A percentile compares a stretch with the other conserved stretches of the same genome.
Conservation (phyloP, 2,888 invertebrate genomes). For the Netelia inedita region DNA sequence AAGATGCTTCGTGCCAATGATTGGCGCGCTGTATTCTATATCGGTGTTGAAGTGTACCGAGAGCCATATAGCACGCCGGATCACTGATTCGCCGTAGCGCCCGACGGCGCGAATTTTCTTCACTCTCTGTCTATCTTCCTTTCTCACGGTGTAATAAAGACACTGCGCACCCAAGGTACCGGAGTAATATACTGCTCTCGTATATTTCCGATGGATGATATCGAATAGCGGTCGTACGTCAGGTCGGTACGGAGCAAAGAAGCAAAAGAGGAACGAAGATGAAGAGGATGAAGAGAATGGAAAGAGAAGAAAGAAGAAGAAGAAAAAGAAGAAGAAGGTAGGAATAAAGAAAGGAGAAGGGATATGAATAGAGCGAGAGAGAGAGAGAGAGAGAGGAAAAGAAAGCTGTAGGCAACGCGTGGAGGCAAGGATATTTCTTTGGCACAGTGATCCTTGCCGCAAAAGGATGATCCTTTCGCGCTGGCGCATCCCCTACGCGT, state of each 20-base stretch:
- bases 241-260: constrained; percentile 56
- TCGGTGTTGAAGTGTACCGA: constrained; percentile 36
- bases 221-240: constrained; percentile 67
- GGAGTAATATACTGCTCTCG: constrained; percentile 65
- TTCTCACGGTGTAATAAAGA: constrained; percentile 61
- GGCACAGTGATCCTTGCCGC: constrained; percentile 66
- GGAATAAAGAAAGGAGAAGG: constrained; percentile 14
- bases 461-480: constrained; percentile 64
- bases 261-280: constrained; percentile 30
- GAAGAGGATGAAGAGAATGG: constrained; percentile 28
- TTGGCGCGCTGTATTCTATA: constrained; percentile 20
- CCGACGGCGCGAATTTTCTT: constrained; percentile 48
- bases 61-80: constrained; percentile 47
- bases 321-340: constrained; percentile 21
- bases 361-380: not conserved
- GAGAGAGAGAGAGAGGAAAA: constrained; percentile 19
- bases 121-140: constrained; percentile 33
- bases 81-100: constrained; percentile 57
- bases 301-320: constrained; percentile 17
- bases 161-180: constrained; percentile 37
- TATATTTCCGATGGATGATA: constrained; percentile 68
- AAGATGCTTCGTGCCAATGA: constrained; percentile 17
- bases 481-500: constrained; percentile 56
- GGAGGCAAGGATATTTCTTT: constrained; percentile 60
- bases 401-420: constrained; percentile 47